Base-by-base conservation (phyloP, 23 tunicate species). In the Clavelina lepadiformis region DNA sequence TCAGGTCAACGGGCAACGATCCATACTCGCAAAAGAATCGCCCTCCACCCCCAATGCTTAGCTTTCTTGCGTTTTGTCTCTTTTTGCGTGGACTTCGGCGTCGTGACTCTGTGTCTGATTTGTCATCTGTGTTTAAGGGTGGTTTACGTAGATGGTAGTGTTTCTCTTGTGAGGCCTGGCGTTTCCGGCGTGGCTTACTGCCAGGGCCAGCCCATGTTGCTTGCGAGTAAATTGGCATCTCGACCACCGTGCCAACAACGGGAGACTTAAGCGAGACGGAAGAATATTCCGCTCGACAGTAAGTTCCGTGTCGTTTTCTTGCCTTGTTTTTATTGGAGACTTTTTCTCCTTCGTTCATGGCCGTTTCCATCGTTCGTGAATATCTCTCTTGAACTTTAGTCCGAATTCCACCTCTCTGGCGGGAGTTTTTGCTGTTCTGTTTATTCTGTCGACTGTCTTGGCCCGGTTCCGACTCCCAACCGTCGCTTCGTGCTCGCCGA, bases 201-300 rank as follows among this genome's bases (percentile, higher is more conserved):
- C 72, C 85, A 1, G 78, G 86, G n/a, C 78, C 86, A 1, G 78
- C 37, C 86, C 86, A 80, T 7, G 86, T 80, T 2, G 72, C 65
- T 37, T 80, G 86, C 20, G 86, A 69, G 65, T 80, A 80, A 4
- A 80, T 80, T 19, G 86, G 86, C 77, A 80, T 70, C 41, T 80
- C 86, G 1, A 80, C 53, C 15, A 80, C 62, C 2, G 78, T 71
- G 35, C 86, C 77, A 19, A 28, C n/a, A 15, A 58, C 35, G 0
- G 84, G 84, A 28, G 75, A 46, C 30, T 69, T 78, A 41, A 78
- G 60, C 0, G 84, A 78, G 13, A 69, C 38, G 1, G 75, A 67
- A 28, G n/a, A n/a, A n/a, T n/a, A n/a, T n/a, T n/a, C n/a, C n/a
- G n/a, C n/a, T n/a, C n/a, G n/a, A n/a, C n/a, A n/a, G n/a, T n/a